Conservation (phyloP, 2,888 invertebrate species). For the Bellardia pandia region DNA sequence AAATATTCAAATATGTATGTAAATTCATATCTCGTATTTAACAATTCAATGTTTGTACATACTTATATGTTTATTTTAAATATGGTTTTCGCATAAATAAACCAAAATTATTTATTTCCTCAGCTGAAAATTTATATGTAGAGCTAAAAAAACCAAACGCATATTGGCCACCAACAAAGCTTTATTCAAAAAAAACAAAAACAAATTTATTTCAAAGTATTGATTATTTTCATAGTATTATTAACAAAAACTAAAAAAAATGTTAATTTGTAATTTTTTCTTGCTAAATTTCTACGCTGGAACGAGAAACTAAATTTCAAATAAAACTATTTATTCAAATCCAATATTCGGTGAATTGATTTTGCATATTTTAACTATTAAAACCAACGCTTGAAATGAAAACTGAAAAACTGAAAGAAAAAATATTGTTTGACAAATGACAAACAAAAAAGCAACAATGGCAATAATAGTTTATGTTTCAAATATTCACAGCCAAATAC, state of each 20-base stretch:
- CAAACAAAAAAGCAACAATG: slow-evolving; percentile 14
- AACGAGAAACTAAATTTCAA: slow-evolving; percentile 13
- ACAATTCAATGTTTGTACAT: no score
- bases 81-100: background rate
- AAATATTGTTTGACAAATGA: background rate
- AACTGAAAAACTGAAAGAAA: background rate
- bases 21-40: background rate
- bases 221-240: background rate
- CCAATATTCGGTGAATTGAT: slow-evolving; percentile 60
- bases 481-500: background rate
- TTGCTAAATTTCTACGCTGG: background rate
- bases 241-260: background rate
- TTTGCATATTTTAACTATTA: slow-evolving; percentile 67
- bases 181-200: background rate
- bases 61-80: background rate
- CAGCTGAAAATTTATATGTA: background rate
- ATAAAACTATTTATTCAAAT: slow-evolving; percentile 48
- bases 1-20: background rate
- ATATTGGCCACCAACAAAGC: background rate
- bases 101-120: background rate
- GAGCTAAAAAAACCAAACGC: background rate
- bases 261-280: slow-evolving; percentile 1
- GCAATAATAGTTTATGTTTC: background rate
- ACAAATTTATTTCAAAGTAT: background rate
- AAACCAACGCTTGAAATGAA: slow-evolving; percentile 39